A percentile compares a stretch with the other conserved stretches of the same genome.
Evolutionary conservation across 2,113 vertebrate species (phyloP).

Genomic region (Peromyscus californicus): DNA sequence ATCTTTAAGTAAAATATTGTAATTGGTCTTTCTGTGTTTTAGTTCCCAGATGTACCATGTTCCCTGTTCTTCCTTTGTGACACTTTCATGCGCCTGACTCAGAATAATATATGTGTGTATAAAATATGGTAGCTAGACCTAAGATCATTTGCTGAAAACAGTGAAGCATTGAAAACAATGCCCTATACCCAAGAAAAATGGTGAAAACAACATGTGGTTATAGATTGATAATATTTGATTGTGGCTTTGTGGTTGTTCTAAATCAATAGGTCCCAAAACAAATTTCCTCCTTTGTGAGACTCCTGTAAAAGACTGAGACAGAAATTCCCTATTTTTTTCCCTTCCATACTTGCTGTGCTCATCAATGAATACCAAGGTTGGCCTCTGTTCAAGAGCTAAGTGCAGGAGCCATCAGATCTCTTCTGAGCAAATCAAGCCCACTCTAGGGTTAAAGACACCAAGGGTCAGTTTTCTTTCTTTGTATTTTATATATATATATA

Average conservation of each 20-base stretch:
- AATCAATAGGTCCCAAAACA: not conserved
- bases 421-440: not conserved
- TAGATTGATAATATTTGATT: not conserved
- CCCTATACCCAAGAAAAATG: not conserved
- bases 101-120: not conserved
- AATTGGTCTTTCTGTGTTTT: not conserved
- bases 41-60: not conserved
- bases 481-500: too few species aligned
- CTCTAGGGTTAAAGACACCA: not conserved
- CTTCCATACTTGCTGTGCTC: not conserved
- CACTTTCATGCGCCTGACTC: not conserved
- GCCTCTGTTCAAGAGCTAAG: not conserved
- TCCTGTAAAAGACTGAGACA: not conserved
- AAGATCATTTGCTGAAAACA: not conserved
- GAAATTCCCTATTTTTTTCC: not conserved
- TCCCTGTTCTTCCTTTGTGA: not conserved
- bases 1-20: not conserved
- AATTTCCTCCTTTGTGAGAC: not conserved
- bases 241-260: not conserved
- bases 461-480: not conserved
- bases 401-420: not conserved
- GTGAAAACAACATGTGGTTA: not conserved
- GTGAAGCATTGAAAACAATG: not conserved
- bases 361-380: not conserved
- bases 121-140: not conserved